phyloP scores from a whole-genome alignment of 2,113 vertebrate genomes.

The Boleophthalmus pectinirostris region DNA sequence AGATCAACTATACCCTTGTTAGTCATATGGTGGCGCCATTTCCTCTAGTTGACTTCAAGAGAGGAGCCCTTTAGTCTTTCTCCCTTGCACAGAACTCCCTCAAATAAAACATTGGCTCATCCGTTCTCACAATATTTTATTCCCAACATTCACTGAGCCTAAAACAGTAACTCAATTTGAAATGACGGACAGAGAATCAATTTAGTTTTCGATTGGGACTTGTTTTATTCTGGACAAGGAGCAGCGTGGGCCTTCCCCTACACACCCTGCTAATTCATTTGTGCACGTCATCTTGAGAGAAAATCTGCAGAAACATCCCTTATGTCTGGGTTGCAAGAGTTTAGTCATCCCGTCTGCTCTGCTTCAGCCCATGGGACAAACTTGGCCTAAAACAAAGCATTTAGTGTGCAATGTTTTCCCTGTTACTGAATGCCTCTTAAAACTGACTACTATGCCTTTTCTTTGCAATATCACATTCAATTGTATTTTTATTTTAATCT shows the following conservation, averaged over 20 bases:
- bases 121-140: slow-evolving; percentile 4
- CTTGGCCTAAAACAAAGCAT: slow-evolving; percentile 51
- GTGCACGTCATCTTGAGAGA: slow-evolving; percentile 48
- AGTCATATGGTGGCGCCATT: slow-evolving; percentile 64
- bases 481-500: slow-evolving; percentile 32
- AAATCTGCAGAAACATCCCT: slow-evolving; percentile 37
- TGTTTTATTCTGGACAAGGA: slow-evolving; percentile 41
- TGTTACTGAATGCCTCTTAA: slow-evolving; percentile 28
- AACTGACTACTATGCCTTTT: slow-evolving; percentile 27
- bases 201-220: slow-evolving; percentile 17
- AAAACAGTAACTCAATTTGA: slow-evolving; percentile 12
- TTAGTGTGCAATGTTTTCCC: slow-evolving; percentile 37
- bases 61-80: slow-evolving; percentile 15
- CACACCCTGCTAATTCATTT: slow-evolving; percentile 52
- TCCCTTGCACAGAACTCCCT: slow-evolving; percentile 41
- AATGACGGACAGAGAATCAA: slow-evolving; percentile 27
- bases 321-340: slow-evolving; percentile 40
- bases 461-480: slow-evolving; percentile 32
- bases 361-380: slow-evolving; percentile 29
- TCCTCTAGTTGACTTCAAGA: slow-evolving; percentile 33
- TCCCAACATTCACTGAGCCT: slow-evolving; percentile 1
- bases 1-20: slow-evolving; percentile 2
- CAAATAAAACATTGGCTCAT: slow-evolving; percentile 17
- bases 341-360: slow-evolving; percentile 48
- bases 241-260: slow-evolving; percentile 43